phyloP scores from a whole-genome alignment of 2,797 vertebrate genomes.

The Miichthys miiuy region DNA sequence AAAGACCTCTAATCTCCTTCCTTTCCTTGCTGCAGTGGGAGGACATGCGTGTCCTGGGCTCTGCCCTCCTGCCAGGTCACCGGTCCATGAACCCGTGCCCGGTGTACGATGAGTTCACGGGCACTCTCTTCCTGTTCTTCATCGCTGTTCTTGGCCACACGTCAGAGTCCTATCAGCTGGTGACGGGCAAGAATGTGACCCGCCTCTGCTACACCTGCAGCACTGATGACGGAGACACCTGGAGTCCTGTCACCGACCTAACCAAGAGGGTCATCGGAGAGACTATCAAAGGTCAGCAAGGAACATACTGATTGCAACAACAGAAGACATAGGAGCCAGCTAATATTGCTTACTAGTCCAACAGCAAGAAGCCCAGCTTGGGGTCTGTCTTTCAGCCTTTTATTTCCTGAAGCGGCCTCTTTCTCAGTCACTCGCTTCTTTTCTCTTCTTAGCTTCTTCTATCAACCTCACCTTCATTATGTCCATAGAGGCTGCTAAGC shows the following conservation, averaged over 20 bases:
- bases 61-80: constrained; percentile 87
- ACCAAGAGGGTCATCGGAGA: constrained; percentile 90
- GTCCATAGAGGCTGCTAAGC: no score
- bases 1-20: neutral
- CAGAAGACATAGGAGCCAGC: no score
- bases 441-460: no score
- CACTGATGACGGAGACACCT: constrained; percentile 88
- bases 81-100: constrained; percentile 98
- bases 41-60: constrained; percentile 87
- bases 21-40: constrained; percentile 87
- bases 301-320: neutral
- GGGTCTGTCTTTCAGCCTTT: no score
- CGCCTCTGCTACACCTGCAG: constrained; percentile 93
- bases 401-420: no score
- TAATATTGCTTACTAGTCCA: no score
- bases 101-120: constrained; percentile 90
- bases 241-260: constrained; percentile 90
- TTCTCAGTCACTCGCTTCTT: no score
- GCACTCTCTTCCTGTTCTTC: constrained; percentile 95
- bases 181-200: constrained; percentile 91
- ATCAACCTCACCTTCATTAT: no score
- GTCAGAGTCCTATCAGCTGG: constrained; percentile 91
- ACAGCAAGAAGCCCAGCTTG: no score
- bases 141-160: constrained; percentile 93
- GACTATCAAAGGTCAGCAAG: constrained; percentile 87